Evolutionary conservation across 2,888 invertebrate species (phyloP).

Genomic region (Nemurella pictetii): DNA sequence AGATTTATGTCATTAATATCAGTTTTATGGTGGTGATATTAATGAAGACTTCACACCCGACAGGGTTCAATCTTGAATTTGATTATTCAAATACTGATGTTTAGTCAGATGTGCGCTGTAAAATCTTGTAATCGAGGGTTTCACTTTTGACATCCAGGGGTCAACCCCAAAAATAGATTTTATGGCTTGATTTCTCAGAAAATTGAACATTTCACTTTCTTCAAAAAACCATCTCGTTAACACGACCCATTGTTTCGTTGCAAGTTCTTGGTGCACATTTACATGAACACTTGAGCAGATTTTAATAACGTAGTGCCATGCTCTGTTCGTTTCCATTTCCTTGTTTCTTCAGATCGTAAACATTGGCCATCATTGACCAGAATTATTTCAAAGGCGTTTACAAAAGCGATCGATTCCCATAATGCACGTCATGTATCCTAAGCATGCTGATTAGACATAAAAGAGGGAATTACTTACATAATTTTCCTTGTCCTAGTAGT

Average conservation of each 20-base stretch:
- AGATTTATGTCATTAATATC: too few relatives aligned
- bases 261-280: too few relatives aligned
- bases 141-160: background rate
- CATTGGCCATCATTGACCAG: background rate
- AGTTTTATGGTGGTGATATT: too few relatives aligned
- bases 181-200: background rate
- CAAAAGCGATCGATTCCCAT: background rate
- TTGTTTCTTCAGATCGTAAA: background rate
- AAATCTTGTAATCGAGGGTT: background rate
- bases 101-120: background rate
- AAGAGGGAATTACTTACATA: conserved; percentile 40
- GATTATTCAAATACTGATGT: background rate
- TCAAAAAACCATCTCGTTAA: too few relatives aligned
- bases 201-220: too few relatives aligned
- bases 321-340: background rate
- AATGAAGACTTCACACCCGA: too few relatives aligned
- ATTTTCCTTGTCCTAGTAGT: conserved; percentile 40
- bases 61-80: too few relatives aligned
- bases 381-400: background rate
- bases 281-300: background rate
- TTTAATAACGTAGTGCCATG: background rate
- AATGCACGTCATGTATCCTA: background rate
- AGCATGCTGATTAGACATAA: background rate
- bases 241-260: too few relatives aligned
- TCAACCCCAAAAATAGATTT: background rate